phyloP scores from a whole-genome alignment of 2,113 vertebrate genomes.

The Nycticorax nycticorax region DNA sequence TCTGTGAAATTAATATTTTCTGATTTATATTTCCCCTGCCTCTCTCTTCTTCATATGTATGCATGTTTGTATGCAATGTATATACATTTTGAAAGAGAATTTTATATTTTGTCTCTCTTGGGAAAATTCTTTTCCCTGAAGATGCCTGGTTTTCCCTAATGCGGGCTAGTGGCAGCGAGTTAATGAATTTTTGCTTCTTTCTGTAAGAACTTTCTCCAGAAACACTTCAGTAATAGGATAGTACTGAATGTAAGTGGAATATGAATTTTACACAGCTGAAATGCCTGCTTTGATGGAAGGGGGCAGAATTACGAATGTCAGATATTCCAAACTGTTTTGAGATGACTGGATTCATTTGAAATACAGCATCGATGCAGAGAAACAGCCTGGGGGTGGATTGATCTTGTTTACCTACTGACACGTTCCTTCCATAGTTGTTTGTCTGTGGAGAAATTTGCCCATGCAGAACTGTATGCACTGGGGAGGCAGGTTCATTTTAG shows the following conservation, averaged over 20 bases:
- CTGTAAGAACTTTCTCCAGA: conserved; percentile 13
- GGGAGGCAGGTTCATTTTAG: background rate
- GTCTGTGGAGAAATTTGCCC: background rate
- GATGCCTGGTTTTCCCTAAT: background rate
- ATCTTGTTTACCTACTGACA: conserved; percentile 10
- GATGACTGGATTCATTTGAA: background rate
- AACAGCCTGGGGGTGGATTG: background rate
- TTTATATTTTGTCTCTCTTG: conserved; percentile 3
- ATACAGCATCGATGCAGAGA: background rate
- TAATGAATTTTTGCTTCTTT: conserved; percentile 44
- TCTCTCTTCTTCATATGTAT: background rate
- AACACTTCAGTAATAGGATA: conserved; percentile 9
- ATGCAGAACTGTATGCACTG: background rate
- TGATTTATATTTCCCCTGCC: background rate
- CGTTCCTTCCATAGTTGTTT: background rate
- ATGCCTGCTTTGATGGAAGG: conserved; percentile 18
- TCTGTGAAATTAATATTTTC: background rate
- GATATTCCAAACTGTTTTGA: conserved; percentile 29
- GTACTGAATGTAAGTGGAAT: conserved; percentile 35
- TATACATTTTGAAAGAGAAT: conserved; percentile 2
- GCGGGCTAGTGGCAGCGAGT: background rate
- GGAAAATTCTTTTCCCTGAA: conserved; percentile 3
- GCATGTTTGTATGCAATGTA: background rate
- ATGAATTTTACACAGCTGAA: conserved; percentile 26
- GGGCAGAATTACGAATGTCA: conserved; percentile 8